Conservation (phyloP, 1,140 invertebrate genomes). For the Kradibia gibbosae region DNA sequence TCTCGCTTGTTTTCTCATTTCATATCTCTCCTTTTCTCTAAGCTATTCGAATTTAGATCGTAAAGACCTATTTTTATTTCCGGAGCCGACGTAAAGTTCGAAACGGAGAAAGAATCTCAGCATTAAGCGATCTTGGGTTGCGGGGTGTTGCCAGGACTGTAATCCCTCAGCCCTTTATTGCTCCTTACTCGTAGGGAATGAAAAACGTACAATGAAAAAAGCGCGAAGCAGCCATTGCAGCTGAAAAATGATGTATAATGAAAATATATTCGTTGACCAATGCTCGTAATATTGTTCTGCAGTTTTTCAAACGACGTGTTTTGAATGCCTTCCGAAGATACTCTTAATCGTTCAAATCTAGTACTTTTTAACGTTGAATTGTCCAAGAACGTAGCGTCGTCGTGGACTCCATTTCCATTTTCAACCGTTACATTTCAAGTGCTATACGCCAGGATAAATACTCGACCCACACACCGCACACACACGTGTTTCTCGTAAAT, state of each 20-base stretch:
- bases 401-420: background rate
- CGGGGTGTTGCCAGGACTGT: slow-evolving; percentile 27
- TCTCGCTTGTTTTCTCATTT: background rate
- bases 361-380: background rate
- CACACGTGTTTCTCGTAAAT: no score
- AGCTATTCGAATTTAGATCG: slow-evolving; percentile 48
- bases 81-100: slow-evolving; percentile 35
- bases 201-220: slow-evolving; percentile 1
- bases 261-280: background rate
- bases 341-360: background rate
- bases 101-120: slow-evolving; percentile 27
- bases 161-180: slow-evolving; percentile 50
- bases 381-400: background rate
- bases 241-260: background rate
- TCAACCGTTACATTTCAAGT: background rate
- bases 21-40: background rate
- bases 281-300: background rate
- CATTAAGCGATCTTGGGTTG: slow-evolving; percentile 46
- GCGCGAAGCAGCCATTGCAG: background rate
- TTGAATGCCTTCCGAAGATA: background rate
- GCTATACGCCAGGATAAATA: background rate
- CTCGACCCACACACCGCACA: no score
- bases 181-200: slow-evolving; percentile 14
- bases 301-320: no score
- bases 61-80: slow-evolving; percentile 51